These are phyloP conservation scores for Nomada lathburiana DNA, from an alignment of 2,888 invertebrate species.

Conservation along the genomic window DNA sequence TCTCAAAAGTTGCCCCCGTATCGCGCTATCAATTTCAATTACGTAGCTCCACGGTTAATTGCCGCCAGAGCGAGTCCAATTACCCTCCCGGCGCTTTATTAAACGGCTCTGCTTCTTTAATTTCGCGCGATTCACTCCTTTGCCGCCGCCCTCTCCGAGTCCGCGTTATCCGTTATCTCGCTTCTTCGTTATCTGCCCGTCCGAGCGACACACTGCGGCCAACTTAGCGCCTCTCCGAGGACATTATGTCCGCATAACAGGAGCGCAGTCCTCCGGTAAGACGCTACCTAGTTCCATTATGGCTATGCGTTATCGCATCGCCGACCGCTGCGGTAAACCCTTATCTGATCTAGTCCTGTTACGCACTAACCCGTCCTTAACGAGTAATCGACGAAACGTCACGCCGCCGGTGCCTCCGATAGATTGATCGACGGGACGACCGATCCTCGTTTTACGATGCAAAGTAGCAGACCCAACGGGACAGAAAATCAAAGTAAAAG, in stretches of 20 bases:
- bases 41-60: slow-evolving; percentile 18
- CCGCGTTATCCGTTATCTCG: slow-evolving; percentile 18
- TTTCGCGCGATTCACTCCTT: background rate
- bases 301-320: slow-evolving; percentile 45
- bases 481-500: too few species aligned
- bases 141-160: background rate
- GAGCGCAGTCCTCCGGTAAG: slow-evolving; percentile 17
- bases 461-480: too few species aligned
- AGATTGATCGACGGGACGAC: background rate
- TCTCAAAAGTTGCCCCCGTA: background rate
- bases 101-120: background rate
- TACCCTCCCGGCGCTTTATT: slow-evolving; percentile 13
- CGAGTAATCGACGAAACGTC: slow-evolving; percentile 51
- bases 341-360: slow-evolving; percentile 47
- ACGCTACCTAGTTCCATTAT: slow-evolving; percentile 36
- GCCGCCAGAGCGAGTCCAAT: slow-evolving; percentile 1
- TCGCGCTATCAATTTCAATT: slow-evolving; percentile 34
- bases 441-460: background rate
- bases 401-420: background rate
- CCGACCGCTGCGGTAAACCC: slow-evolving; percentile 42
- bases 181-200: slow-evolving; percentile 20
- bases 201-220: background rate
- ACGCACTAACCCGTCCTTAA: slow-evolving; percentile 22
- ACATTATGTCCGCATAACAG: slow-evolving; percentile 27
- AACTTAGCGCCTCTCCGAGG: slow-evolving; percentile 35